Base-by-base conservation (phyloP, 1,140 invertebrate species). In the Trachymyrmex septentrionalis region DNA sequence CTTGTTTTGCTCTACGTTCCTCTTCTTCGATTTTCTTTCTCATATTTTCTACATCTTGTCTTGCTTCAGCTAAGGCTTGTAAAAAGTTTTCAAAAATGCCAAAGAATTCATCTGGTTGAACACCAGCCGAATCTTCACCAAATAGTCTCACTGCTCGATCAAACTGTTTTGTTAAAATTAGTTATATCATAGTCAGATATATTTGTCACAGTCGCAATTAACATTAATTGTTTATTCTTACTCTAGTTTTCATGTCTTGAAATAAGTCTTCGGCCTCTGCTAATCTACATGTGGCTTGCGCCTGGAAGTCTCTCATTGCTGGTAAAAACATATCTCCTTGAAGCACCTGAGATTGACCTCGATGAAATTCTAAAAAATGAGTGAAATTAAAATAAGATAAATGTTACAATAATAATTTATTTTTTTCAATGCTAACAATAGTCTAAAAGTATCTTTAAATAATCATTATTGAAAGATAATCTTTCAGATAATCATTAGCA, bases 71-170 rank as follows among this genome's bases (percentile, higher is more conserved):
- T 87, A 99, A 97, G 9, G 98, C 96, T 71, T 96, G 96, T 2
- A 99, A 94, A 95, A 99, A 99, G 5, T 97, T 96, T 94, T 99
- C 98, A 89, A 99, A 98, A 30, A 98, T 98, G 10, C 98, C 98
- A 95, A 99, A 99, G 96, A 99, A 99, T 93, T 99, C 99, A 91
- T 99, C 99, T 0, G 99, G 99, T 91, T 99, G 98, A 27, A 97
- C 96, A 16, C 97, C 97, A 2, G 97, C 96, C 1, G 97, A 97
- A 92, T 99, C 98, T 95, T 99, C 99, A 24, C 98, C 99, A 94
- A 99, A 99, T 2, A 98, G 95, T 75, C 97, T 96, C 5, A 98
- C 97, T 0, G 98, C 98, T 90, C 97, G 96, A 90, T 99, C 98
- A 94, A 99, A 99, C 94, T 98, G n/a, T 64, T 69, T 57, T 12